Conservation (phyloP, 2,113 vertebrate species). For the Chlorocebus sabaeus region DNA sequence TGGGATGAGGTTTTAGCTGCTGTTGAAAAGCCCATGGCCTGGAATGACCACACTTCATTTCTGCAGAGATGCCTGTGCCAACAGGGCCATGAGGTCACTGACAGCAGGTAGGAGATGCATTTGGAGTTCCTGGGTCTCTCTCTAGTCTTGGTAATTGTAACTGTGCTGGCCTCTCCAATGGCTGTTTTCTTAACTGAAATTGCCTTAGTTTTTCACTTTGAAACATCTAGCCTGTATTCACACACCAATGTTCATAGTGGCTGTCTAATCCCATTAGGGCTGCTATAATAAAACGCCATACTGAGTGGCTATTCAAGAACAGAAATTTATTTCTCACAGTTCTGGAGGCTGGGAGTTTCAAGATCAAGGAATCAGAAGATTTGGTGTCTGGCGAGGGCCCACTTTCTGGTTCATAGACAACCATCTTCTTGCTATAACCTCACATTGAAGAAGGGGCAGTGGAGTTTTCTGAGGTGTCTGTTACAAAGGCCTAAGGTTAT, state of each 20-base stretch:
- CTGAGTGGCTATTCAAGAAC: background rate
- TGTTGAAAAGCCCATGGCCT: background rate
- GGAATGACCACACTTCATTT: background rate
- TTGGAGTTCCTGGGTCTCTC: background rate
- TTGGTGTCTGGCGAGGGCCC: background rate
- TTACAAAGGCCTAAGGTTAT: background rate
- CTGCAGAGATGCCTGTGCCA: background rate
- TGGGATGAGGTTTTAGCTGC: background rate
- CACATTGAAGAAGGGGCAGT: background rate
- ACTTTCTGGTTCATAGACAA: background rate
- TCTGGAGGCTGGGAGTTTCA: background rate
- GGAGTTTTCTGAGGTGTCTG: background rate
- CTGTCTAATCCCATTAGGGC: background rate
- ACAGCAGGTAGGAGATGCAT: background rate
- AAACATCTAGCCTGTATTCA: background rate
- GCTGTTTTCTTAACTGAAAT: background rate
- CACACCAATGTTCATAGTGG: background rate
- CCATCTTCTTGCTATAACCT: background rate
- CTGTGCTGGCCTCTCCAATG: background rate
- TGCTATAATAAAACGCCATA: background rate
- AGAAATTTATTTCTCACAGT: background rate
- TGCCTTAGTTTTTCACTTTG: background rate
- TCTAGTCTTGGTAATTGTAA: background rate
- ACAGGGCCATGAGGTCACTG: background rate
- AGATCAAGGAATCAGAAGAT: background rate